Conservation (phyloP, 2,888 invertebrate genomes). For the Nudaria mundana region DNA sequence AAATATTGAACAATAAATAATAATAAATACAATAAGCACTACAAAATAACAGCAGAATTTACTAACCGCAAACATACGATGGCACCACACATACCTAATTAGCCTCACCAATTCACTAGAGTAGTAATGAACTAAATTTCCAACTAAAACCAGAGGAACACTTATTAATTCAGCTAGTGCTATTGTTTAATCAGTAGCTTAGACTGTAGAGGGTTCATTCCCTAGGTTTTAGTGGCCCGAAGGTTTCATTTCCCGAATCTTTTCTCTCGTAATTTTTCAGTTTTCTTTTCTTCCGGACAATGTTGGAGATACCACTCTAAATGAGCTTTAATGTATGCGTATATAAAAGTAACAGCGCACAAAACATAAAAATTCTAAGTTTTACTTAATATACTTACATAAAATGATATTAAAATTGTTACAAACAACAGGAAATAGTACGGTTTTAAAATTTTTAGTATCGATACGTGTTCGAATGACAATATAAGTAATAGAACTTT, state of each 20-base stretch:
- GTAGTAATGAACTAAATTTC: slow-evolving; percentile 14
- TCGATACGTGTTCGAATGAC: slow-evolving; percentile 21
- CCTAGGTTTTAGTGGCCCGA: too few species aligned
- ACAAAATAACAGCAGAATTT: slow-evolving; percentile 5
- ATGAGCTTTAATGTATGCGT: too few species aligned
- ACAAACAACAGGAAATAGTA: slow-evolving; percentile 32
- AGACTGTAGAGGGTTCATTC: slow-evolving; percentile 3
- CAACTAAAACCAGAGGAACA: slow-evolving; percentile 9
- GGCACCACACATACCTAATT: slow-evolving; percentile 16
- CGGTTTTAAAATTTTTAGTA: slow-evolving; percentile 25
- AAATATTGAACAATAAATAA: too few species aligned
- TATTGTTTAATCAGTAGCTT: slow-evolving; percentile 7
- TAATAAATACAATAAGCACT: too few species aligned
- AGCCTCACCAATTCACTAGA: slow-evolving; percentile 16
- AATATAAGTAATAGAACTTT: slow-evolving; percentile 19
- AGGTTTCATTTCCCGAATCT: too few species aligned
- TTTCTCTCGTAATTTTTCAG: too few species aligned
- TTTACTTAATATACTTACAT: slow-evolving; percentile 18
- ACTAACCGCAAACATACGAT: slow-evolving; percentile 11
- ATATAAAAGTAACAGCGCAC: too few species aligned
- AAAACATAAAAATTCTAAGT: slow-evolving; percentile 21
- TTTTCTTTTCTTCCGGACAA: too few species aligned
- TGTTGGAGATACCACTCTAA: too few species aligned
- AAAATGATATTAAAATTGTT: slow-evolving; percentile 20
- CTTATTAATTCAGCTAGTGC: slow-evolving; percentile 23